phyloP scores from a whole-genome alignment of 2,113 vertebrate genomes.

The Siphamia tubifer region DNA sequence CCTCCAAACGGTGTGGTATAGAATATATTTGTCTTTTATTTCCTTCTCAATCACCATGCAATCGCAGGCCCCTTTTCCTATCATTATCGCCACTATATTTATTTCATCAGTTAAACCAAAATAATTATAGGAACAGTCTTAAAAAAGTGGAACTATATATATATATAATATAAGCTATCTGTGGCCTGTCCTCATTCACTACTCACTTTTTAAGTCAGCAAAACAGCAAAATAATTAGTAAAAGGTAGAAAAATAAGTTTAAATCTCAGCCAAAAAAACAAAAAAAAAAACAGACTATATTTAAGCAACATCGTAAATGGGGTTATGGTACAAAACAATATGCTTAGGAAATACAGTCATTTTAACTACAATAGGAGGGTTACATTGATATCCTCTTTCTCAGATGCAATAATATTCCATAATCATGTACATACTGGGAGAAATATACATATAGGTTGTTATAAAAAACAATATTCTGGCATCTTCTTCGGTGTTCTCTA shows the following conservation, averaged over 20 bases:
- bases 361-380: constrained; percentile 51
- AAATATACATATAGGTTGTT: constrained; percentile 65
- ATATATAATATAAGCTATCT: background rate
- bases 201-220: constrained; percentile 7
- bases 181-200: background rate
- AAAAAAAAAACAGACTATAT: constrained; percentile 3
- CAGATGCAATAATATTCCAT: constrained; percentile 67
- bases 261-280: constrained; percentile 39
- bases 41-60: constrained; percentile 35
- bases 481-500: constrained; percentile 46
- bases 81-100: background rate
- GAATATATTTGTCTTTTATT: constrained; percentile 12
- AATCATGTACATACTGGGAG: constrained; percentile 65
- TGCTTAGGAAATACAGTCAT: constrained; percentile 40
- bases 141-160: background rate
- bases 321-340: constrained; percentile 54
- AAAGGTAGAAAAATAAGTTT: constrained; percentile 79
- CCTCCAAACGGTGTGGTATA: background rate
- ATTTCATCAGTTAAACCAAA: constrained; percentile 6
- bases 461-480: constrained; percentile 54
- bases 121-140: background rate
- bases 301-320: constrained; percentile 35
- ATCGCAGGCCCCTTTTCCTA: background rate
- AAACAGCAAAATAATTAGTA: constrained; percentile 37
- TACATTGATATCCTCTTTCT: constrained; percentile 57